A percentile compares a stretch with the other conserved stretches of the same genome.
phyloP scores from a whole-genome alignment of 2,888 invertebrate species.

The Timema cristinae region DNA sequence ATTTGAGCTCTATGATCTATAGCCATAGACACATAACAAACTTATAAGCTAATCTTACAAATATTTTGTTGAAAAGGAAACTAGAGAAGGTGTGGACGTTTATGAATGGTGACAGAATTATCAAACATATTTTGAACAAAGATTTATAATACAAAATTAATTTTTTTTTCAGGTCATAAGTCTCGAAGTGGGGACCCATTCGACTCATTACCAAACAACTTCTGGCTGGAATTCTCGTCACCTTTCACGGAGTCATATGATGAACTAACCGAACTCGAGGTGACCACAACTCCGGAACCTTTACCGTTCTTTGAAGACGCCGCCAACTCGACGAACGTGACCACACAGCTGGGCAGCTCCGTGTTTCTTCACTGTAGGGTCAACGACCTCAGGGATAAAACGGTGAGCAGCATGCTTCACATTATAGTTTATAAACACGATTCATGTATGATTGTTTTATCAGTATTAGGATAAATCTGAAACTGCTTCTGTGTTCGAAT shows the following conservation, averaged over 20 bases:
- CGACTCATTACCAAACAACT: slow-evolving; percentile 27
- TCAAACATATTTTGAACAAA: too few species aligned
- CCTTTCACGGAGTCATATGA: slow-evolving; percentile 31
- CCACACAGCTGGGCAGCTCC: slow-evolving; percentile 60
- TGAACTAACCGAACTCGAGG: slow-evolving; percentile 27
- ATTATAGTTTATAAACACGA: too few species aligned
- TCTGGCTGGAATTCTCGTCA: slow-evolving; percentile 31
- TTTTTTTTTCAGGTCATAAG: slow-evolving; percentile 14
- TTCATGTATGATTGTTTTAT: too few species aligned
- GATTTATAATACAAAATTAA: too few species aligned
- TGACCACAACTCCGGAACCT: slow-evolving; percentile 61
- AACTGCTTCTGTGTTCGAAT: too few species aligned
- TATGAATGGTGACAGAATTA: too few species aligned
- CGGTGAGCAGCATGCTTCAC: slow-evolving; percentile 47
- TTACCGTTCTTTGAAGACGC: slow-evolving; percentile 69
- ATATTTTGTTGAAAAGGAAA: too few species aligned
- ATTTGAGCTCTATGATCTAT: too few species aligned
- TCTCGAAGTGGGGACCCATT: slow-evolving; percentile 26
- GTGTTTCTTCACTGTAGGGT: slow-evolving; percentile 65
- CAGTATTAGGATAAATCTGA: too few species aligned
- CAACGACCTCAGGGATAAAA: slow-evolving; percentile 65
- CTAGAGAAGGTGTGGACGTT: too few species aligned
- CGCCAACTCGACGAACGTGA: slow-evolving; percentile 56
- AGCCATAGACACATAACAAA: too few species aligned
- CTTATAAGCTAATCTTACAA: too few species aligned